Conservation (phyloP, 2,113 vertebrate species). For the Chaetura pelagica region DNA sequence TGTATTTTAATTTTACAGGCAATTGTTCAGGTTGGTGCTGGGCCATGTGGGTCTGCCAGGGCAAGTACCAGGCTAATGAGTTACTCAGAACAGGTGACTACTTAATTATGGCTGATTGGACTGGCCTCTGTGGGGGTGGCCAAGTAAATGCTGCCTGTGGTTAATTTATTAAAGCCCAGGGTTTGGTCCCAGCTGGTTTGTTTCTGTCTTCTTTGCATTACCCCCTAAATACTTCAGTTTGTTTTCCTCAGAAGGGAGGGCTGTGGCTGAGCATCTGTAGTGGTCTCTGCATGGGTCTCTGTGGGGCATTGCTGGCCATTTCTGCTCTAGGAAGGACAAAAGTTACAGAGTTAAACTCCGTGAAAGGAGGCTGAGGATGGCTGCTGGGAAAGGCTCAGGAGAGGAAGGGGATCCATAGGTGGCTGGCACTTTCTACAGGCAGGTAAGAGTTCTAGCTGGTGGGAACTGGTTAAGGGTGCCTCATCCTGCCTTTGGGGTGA, state of each 20-base stretch:
- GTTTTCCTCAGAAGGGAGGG: fast-evolving
- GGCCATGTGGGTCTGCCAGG: background rate
- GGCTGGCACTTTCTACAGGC: fast-evolving
- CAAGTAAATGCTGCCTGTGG: background rate
- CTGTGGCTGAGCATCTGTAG: background rate
- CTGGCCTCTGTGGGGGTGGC: background rate
- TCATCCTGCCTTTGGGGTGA: background rate
- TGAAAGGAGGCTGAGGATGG: fast-evolving
- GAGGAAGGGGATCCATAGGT: background rate
- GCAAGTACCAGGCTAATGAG: background rate
- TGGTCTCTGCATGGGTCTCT: fast-evolving
- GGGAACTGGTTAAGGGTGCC: background rate
- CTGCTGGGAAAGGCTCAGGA: background rate
- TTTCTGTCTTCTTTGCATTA: background rate
- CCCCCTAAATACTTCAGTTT: background rate
- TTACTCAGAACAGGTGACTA: background rate
- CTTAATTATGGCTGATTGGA: background rate
- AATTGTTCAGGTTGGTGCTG: background rate
- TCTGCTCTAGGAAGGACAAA: background rate
- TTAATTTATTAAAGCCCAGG: background rate
- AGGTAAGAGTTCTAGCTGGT: background rate
- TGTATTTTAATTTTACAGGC: background rate
- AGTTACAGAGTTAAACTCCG: fast-evolving
- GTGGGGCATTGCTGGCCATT: fast-evolving
- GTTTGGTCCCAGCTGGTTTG: fast-evolving